Conservation (phyloP, 2,797 vertebrate species). For the Silurus lanzhouensis region DNA sequence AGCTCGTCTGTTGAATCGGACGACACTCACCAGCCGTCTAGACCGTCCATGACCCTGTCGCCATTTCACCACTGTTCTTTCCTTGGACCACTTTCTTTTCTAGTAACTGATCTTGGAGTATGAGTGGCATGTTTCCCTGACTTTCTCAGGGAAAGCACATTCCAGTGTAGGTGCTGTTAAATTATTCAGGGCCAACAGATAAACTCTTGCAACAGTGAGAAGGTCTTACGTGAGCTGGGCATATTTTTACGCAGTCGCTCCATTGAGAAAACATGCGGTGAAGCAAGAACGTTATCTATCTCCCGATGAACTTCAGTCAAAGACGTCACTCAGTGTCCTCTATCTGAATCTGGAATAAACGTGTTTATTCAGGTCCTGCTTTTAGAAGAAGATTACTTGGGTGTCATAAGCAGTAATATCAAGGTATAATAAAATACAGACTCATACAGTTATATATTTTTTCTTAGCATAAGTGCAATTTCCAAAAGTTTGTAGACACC, state of each 20-base stretch:
- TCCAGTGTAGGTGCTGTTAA: not conserved
- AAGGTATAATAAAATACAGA: not conserved
- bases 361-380: not conserved
- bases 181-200: constrained; percentile 6
- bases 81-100: not conserved
- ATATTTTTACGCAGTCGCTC: constrained; percentile 5
- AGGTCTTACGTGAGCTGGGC: constrained; percentile 20
- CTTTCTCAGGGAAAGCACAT: not conserved
- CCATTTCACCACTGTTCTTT: no score
- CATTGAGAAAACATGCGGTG: constrained; percentile 34
- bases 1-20: no score
- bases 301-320: constrained; percentile 69
- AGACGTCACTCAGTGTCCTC: constrained; percentile 52
- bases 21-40: no score
- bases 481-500: not conserved
- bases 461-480: not conserved
- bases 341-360: constrained; percentile 13
- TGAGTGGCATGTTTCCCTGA: no score
- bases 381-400: not conserved
- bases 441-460: not conserved
- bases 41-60: no score
- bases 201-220: constrained; percentile 19
- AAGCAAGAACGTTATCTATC: constrained; percentile 67
- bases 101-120: not conserved
- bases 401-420: not conserved